Percentiles rank a stretch among this genome's conserved stretches.
These are phyloP conservation scores for Meiosimyza platycephala DNA, from an alignment of 2,888 invertebrate species.

Conservation along the genomic window DNA sequence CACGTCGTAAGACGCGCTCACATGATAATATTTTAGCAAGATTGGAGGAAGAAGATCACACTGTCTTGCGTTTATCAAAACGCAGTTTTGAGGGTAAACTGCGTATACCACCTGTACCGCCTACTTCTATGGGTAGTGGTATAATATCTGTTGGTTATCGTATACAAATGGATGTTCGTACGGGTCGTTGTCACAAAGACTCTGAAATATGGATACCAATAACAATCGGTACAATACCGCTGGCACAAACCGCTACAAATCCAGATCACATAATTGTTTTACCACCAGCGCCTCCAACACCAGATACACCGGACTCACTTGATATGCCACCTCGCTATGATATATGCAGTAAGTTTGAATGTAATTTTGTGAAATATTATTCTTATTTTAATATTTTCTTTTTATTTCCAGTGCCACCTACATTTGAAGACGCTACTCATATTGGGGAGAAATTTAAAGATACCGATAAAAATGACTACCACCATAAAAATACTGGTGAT, in stretches of 20 bases:
- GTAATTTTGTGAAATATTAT: not conserved
- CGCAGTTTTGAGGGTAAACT: too few relatives aligned
- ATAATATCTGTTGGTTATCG: slow-evolving; percentile 45
- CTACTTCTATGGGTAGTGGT: slow-evolving; percentile 33
- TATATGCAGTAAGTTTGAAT: too few relatives aligned
- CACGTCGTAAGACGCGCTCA: slow-evolving; percentile 43
- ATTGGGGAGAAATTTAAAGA: too few relatives aligned
- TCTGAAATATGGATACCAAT: slow-evolving; percentile 41
- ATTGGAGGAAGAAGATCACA: not conserved
- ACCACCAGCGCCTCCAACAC: slow-evolving; percentile 39
- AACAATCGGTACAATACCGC: too few relatives aligned
- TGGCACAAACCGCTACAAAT: slow-evolving; percentile 30
- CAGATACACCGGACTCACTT: too few relatives aligned
- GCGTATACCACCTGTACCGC: slow-evolving; percentile 4
- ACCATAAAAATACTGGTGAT: too few relatives aligned
- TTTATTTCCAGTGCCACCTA: slow-evolving; percentile 48
- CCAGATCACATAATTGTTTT: slow-evolving; percentile 38
- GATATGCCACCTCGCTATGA: too few relatives aligned
- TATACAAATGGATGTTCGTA: slow-evolving; percentile 37
- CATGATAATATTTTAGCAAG: slow-evolving; percentile 33
- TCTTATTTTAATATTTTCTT: not conserved
- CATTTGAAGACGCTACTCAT: slow-evolving; percentile 49
- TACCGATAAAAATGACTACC: too few relatives aligned
- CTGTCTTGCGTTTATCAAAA: too few relatives aligned
- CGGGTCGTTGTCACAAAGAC: slow-evolving; percentile 39